Evolutionary conservation across 23 tunicate genomes (phyloP).

Genomic region (Halocynthia aurantium): DNA sequence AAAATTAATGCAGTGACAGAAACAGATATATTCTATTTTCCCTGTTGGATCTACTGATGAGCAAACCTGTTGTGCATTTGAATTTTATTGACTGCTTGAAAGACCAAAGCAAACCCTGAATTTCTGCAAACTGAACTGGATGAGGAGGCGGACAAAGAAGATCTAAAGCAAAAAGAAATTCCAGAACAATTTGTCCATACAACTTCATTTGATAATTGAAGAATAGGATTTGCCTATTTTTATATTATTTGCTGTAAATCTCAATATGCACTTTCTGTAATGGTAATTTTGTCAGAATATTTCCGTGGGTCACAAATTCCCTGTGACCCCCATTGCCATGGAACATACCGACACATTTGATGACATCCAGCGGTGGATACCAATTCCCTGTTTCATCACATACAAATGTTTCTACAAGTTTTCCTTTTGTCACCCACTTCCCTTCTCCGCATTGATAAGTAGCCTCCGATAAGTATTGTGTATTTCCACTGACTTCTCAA

Average conservation of each 20-base stretch:
- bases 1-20: not conserved
- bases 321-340: not conserved
- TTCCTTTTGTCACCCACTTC: constrained; percentile 30
- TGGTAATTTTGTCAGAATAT: too few species aligned
- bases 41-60: too few species aligned
- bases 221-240: too few species aligned
- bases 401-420: constrained; percentile 3
- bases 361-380: constrained; percentile 38
- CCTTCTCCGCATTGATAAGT: constrained; percentile 52
- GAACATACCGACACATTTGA: constrained; percentile 26
- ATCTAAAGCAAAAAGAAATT: constrained; percentile 4
- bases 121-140: constrained; percentile 38
- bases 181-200: too few species aligned
- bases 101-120: constrained; percentile 42
- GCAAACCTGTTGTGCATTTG: constrained; percentile 51
- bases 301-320: too few species aligned
- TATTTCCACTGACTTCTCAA: too few species aligned
- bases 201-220: too few species aligned
- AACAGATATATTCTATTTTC: too few species aligned
- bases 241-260: too few species aligned
- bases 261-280: too few species aligned
- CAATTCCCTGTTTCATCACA: constrained; percentile 71
- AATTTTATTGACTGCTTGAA: constrained; percentile 28
- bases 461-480: not conserved
- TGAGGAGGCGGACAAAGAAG: constrained; percentile 48